Base-by-base conservation (phyloP, 2,888 invertebrate species). In the Scaptomyza cyrtandrae region DNA sequence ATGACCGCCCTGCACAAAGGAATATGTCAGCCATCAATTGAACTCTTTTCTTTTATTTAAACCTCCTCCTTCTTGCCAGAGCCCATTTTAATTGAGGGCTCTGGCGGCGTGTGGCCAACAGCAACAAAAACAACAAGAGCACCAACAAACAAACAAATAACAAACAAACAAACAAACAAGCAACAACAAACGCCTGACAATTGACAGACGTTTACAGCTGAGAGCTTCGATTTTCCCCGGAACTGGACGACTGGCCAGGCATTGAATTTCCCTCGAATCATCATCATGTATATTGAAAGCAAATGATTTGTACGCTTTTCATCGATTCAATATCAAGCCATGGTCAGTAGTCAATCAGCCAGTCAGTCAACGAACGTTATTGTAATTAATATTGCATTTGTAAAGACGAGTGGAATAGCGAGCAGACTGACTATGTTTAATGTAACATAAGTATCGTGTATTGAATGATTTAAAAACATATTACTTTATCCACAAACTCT, bases 11-110 rank as follows among this genome's bases (percentile, higher is more conserved):
- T 55, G 50, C 58, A 88, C 78, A 88, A 89, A 88, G 81, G 86
- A 75, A 80, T 75, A 88, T 86, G 86, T 80, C 86, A 89, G 88
- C 67, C 80, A 73, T 77, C 86, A 75, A 89, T 89, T 88, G 86
- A 86, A 86, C 88, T 86, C 89, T 88, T 88, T 89, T 78, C 72
- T 71, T 68, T 71, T 64, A 64, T 67, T 75, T 63, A 14, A 52
- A 39, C 50, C 43, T 55, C 69, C 66, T 60, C 69, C 66, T 58
- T 69, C 66, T 60, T 61, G 71, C 77, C 70, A 64, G 67, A 67
- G 57, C 74, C 69, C 86, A 56, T 75, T 88, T 89, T 86, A 89
- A 89, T 86, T 86, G 89, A 86, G 89, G 83, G 73, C 89, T 80
- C 58, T 72, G 67, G 62, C 62, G 77, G 77, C 82, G 77, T 81